A percentile compares a stretch with the other conserved stretches of the same genome.
Conservation (phyloP, 2,113 vertebrate genomes). For the Tenebrosternarchus preto region DNA sequence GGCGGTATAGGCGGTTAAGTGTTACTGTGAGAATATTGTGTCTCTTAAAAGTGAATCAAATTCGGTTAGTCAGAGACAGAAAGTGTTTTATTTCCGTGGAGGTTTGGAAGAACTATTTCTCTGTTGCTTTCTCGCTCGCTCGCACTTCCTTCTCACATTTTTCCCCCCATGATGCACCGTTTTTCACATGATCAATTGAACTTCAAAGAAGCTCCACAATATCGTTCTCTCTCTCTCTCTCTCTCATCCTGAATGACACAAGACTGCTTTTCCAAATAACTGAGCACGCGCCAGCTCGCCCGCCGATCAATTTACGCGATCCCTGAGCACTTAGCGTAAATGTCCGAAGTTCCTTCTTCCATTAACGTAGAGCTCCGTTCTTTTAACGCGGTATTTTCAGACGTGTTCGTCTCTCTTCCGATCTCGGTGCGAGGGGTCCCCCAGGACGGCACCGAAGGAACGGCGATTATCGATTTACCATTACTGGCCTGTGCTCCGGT, state of each 20-base stretch:
- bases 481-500: conserved; percentile 38
- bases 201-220: too few relatives aligned
- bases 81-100: conserved; percentile 38
- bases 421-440: conserved; percentile 47
- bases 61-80: conserved; percentile 40
- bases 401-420: too few relatives aligned
- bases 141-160: neutral
- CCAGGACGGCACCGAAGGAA: conserved; percentile 49
- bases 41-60: conserved; percentile 32
- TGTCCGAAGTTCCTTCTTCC: too few relatives aligned
- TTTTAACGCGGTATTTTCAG: too few relatives aligned
- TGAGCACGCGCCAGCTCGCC: too few relatives aligned
- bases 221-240: too few relatives aligned
- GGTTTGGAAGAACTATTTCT: conserved; percentile 53
- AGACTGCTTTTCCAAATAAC: too few relatives aligned
- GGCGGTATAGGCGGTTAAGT: conserved; percentile 19
- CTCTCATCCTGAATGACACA: too few relatives aligned
- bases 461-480: conserved; percentile 65
- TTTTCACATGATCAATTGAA: conserved; percentile 8
- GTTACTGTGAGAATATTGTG: conserved; percentile 33
- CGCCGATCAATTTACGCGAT: too few relatives aligned
- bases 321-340: too few relatives aligned
- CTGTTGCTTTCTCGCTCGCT: conserved; percentile 32
- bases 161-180: too few relatives aligned
- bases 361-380: too few relatives aligned